Conservation (phyloP, 53 echinoderm and acorn worm genomes). For the Patiria pectinifera region DNA sequence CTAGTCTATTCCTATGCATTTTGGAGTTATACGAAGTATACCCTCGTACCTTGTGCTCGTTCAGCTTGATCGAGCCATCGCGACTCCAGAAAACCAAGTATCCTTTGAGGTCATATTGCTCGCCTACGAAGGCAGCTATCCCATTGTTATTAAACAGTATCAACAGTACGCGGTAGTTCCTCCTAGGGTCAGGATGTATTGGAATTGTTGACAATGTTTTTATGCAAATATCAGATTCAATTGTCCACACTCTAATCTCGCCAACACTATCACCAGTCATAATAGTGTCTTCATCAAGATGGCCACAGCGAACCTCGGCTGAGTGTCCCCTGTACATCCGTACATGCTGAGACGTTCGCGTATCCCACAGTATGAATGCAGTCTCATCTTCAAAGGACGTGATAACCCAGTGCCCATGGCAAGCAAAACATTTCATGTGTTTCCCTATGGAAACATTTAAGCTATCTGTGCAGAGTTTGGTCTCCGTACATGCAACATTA, state of each 20-base stretch:
- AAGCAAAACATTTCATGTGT: not conserved
- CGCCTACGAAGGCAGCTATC: too few species aligned
- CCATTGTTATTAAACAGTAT: too few species aligned
- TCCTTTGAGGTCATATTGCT: too few species aligned
- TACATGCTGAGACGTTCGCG: not conserved
- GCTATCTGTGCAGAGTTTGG: not conserved
- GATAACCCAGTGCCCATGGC: not conserved
- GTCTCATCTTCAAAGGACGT: not conserved
- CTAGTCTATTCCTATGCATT: too few species aligned
- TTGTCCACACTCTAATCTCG: not conserved
- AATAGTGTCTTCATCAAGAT: not conserved
- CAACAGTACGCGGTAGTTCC: too few species aligned
- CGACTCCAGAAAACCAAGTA: too few species aligned
- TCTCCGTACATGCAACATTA: too few species aligned
- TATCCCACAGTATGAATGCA: not conserved
- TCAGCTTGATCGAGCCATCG: too few species aligned
- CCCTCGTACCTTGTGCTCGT: too few species aligned
- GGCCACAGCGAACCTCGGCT: not conserved
- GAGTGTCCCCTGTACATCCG: not conserved
- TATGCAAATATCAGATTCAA: not conserved
- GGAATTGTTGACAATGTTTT: too few species aligned
- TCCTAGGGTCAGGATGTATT: too few species aligned
- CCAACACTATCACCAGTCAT: not conserved
- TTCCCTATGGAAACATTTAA: not conserved
- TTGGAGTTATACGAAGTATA: too few species aligned